Evolutionary conservation across 2,797 vertebrate species (phyloP).

Genomic region (Schizothorax lantsangensis): DNA sequence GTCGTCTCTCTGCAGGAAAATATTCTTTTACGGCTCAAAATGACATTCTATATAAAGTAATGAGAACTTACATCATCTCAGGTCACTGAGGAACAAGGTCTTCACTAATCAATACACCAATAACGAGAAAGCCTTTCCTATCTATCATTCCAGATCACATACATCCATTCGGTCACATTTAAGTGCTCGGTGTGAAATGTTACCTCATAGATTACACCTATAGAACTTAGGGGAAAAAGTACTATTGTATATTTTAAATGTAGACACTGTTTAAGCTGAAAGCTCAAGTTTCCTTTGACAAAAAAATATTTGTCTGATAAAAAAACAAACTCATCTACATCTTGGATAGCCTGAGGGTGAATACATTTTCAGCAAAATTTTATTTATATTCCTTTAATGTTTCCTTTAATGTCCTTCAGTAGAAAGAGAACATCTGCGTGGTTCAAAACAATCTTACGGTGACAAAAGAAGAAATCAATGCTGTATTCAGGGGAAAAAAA

Average conservation of each 20-base stretch:
- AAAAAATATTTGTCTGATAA: background rate
- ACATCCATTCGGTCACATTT: background rate
- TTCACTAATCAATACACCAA: constrained; percentile 28
- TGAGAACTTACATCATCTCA: constrained; percentile 26
- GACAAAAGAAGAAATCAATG: background rate
- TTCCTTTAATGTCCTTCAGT: background rate
- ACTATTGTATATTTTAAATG: background rate
- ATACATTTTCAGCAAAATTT: background rate
- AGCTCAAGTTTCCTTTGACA: background rate
- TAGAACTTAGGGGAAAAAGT: background rate
- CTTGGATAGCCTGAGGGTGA: background rate
- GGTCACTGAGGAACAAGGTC: constrained; percentile 36
- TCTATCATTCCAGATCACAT: background rate
- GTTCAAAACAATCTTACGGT: background rate
- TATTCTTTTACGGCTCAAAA: background rate
- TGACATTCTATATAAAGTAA: constrained; percentile 8
- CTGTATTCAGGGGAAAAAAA: no score
- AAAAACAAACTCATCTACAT: background rate
- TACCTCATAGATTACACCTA: background rate
- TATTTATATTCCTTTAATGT: background rate
- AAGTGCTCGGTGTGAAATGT: constrained; percentile 2
- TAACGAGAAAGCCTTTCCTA: constrained; percentile 10
- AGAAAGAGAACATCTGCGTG: background rate
- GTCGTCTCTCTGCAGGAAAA: background rate
- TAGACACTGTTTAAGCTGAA: background rate